Evolutionary conservation across 2,888 invertebrate species (phyloP), one percentile per base, ranked within the genome.

Genomic region (Sesia apiformis): DNA sequence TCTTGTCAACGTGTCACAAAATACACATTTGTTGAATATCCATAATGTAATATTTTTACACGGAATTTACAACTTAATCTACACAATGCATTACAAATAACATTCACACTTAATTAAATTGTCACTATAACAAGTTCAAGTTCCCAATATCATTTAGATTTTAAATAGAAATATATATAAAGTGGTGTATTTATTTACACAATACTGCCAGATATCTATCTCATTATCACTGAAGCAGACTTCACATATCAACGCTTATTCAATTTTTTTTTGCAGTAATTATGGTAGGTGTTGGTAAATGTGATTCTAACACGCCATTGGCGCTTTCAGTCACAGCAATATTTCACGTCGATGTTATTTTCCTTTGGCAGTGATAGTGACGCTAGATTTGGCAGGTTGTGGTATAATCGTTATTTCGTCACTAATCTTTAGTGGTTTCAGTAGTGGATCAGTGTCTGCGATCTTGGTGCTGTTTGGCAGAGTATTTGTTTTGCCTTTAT

Each of bases 341-440:
- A 38, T 6, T 38, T 38, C 50, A 60, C 59, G 60, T 75, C 66
- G 71, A 63, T 70, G 85, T 73, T 88, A 88, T 87, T 88, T 87
- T 53, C 87, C 87, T 67, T 88, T 88, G 51, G 87, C 83, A 42
- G 87, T 86, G 61, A 87, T 85, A 50, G 87, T 87, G 54, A 87
- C 78, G 52, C 78, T 74, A 39, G 85, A 84, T 65, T 87, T 86
- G 60, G 95, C 93, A 64, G 97, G 96, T 81, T 97, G 96, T 63
- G 96, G 96, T 87, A 96, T 96, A 70, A 97, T 97, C 57, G 97
- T 97, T 66, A 96, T 96, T 86, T 96, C 96, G 78, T 96, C 96
- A 80, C 96, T 96, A 71, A 97, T 96, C 84, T 96, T 96, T 59
- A 96, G 81, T 53, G 96, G 96, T 78, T 96, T 96, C 66, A 95